These are phyloP conservation scores for Tenebrio molitor DNA, from an alignment of 1,140 invertebrate genomes.

Conservation along the genomic window DNA sequence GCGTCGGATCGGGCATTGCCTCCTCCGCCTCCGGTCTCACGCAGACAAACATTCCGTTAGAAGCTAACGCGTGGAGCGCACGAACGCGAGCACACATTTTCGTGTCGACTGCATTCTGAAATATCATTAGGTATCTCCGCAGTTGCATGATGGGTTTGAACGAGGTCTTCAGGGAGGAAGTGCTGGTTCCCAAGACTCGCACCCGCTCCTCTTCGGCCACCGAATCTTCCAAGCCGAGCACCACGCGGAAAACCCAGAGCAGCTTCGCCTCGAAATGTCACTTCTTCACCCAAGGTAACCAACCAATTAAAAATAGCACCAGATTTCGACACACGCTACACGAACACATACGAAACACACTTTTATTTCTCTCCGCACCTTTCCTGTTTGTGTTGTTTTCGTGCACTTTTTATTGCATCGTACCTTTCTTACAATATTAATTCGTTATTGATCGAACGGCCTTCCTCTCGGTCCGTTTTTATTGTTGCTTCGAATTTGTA, in stretches of 20 bases:
- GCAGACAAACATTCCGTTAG: too few species aligned
- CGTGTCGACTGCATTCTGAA: too few species aligned
- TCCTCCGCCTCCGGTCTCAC: too few species aligned
- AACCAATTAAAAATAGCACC: background rate
- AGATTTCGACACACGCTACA: background rate
- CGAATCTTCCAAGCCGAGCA: constrained; percentile 80
- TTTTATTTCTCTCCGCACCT: background rate
- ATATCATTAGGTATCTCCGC: too few species aligned
- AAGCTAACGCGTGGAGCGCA: too few species aligned
- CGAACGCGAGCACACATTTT: too few species aligned
- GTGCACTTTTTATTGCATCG: background rate
- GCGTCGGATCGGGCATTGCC: too few species aligned
- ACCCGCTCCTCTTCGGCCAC: constrained; percentile 80
- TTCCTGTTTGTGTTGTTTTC: constrained; percentile 18
- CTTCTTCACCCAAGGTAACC: constrained; percentile 55
- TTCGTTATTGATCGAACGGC: too few species aligned
- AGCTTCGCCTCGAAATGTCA: constrained; percentile 37
- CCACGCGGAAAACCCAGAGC: constrained; percentile 54
- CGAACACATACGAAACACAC: background rate
- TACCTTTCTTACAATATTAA: too few species aligned
- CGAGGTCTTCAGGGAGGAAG: constrained; percentile 70
- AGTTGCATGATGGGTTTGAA: constrained; percentile 81
- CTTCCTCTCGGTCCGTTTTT: too few species aligned
- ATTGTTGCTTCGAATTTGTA: background rate
- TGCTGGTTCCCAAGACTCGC: constrained; percentile 75